Percentiles rank a stretch among this genome's conserved stretches.
These are phyloP conservation scores for Spicauda simplicius DNA, from an alignment of 2,888 invertebrate species.

Conservation along the genomic window DNA sequence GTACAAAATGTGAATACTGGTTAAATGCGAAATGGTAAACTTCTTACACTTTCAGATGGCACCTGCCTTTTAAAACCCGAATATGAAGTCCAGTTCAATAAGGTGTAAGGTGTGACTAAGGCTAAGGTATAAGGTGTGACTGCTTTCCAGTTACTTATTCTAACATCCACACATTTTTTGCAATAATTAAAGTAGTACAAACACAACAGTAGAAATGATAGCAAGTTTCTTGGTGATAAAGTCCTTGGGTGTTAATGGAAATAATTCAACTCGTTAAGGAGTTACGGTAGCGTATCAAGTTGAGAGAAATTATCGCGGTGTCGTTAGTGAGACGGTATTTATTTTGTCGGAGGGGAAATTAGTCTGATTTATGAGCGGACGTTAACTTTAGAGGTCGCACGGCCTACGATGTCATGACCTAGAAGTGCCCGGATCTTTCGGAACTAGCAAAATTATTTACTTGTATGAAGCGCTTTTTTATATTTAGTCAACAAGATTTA, in stretches of 20 bases:
- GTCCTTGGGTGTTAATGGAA: constrained; percentile 1
- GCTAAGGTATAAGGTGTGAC: too few relatives aligned
- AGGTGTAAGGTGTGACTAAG: too few relatives aligned
- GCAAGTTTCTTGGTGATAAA: not conserved
- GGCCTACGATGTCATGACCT: constrained; percentile 11
- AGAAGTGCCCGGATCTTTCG: not conserved
- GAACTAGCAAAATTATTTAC: not conserved
- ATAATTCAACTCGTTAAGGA: constrained; percentile 29
- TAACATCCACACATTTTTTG: too few relatives aligned
- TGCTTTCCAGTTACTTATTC: too few relatives aligned
- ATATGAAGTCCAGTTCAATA: too few relatives aligned
- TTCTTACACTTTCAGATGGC: too few relatives aligned
- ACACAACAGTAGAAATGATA: not conserved
- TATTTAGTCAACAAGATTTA: too few relatives aligned
- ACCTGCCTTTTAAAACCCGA: too few relatives aligned
- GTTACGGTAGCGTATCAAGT: constrained; percentile 34
- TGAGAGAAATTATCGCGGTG: constrained; percentile 39
- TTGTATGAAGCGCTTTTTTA: not conserved
- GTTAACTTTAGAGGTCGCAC: constrained; percentile 32
- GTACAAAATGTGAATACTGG: too few relatives aligned
- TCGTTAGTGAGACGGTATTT: constrained; percentile 43
- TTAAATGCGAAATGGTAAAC: too few relatives aligned
- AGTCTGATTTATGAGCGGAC: constrained; percentile 43
- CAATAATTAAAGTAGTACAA: too few relatives aligned
- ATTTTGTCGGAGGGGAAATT: constrained; percentile 43